A percentile compares a stretch with the other conserved stretches of the same genome.
phyloP scores from a whole-genome alignment of 2,797 vertebrate genomes.

The Psittacula derbiana region DNA sequence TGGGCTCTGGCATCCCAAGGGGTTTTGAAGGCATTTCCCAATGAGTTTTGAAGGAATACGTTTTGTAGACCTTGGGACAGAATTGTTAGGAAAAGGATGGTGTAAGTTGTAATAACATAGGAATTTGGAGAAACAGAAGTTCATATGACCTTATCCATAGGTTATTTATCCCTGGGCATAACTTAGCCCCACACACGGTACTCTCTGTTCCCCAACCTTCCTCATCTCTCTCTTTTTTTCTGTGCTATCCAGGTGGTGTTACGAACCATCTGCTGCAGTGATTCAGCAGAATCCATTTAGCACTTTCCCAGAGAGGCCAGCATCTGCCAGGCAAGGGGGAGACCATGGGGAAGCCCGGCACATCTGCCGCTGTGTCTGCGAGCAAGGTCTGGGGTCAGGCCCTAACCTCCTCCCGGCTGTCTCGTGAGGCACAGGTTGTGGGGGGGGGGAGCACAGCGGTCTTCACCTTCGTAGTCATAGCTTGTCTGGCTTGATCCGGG shows the following conservation, averaged over 20 bases:
- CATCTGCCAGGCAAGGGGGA: conserved; percentile 62
- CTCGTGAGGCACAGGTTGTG: accelerated
- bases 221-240: not conserved
- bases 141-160: not conserved
- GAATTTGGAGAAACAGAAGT: conserved; percentile 14
- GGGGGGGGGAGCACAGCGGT: not conserved
- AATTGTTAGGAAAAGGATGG: not conserved
- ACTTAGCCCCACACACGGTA: conserved; percentile 14
- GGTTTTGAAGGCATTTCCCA: not conserved
- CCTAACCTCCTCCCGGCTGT: not conserved
- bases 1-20: not conserved
- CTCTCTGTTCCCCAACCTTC: conserved; percentile 50
- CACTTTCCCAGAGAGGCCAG: conserved; percentile 57
- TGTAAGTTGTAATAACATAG: not conserved
- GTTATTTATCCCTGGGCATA: conserved; percentile 5
- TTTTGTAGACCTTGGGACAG: not conserved
- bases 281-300: conserved; percentile 72
- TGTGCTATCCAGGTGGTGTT: conserved; percentile 62
- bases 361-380: conserved; percentile 23
- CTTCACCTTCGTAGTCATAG: not conserved
- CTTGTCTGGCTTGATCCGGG: not conserved
- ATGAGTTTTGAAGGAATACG: not conserved
- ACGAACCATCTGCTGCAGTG: conserved; percentile 65
- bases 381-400: conserved; percentile 24
- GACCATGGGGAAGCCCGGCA: conserved; percentile 42